Conservation (phyloP, 37 sponge, comb jelly and placozoan genomes). For the Halisarca cf. caerulea region DNA sequence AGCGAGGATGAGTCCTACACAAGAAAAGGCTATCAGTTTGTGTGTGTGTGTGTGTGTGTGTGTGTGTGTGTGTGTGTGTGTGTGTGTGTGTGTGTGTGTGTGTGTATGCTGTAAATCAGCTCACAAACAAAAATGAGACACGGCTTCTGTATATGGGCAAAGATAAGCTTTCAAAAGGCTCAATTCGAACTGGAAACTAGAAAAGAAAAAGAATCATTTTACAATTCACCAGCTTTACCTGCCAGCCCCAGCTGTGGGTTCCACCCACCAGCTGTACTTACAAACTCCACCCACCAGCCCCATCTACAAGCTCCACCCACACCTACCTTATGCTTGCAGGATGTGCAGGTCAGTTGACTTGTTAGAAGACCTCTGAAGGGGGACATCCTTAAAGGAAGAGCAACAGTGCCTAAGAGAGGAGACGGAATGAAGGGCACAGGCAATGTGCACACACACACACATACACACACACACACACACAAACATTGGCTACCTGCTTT, state of each 20-base stretch:
- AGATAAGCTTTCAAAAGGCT: constrained; percentile 73
- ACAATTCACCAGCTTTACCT: not conserved
- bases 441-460: too few species aligned
- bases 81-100: too few species aligned
- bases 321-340: constrained; percentile 44
- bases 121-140: not conserved
- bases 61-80: too few species aligned
- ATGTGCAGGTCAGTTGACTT: constrained; percentile 54
- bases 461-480: not conserved
- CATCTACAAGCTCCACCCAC: not conserved
- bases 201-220: not conserved
- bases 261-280: too few species aligned
- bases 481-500: not conserved
- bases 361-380: constrained; percentile 65
- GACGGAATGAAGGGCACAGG: not conserved
- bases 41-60: too few species aligned
- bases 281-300: not conserved
- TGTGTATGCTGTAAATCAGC: not conserved
- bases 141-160: constrained; percentile 34
- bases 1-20: constrained; percentile 17
- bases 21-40: not conserved
- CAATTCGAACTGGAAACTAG: constrained; percentile 61
- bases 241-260: not conserved
- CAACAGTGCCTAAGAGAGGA: not conserved
- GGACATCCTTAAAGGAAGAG: not conserved